phyloP scores from a whole-genome alignment of 2,888 invertebrate species.

The Lycaena phlaeas region DNA sequence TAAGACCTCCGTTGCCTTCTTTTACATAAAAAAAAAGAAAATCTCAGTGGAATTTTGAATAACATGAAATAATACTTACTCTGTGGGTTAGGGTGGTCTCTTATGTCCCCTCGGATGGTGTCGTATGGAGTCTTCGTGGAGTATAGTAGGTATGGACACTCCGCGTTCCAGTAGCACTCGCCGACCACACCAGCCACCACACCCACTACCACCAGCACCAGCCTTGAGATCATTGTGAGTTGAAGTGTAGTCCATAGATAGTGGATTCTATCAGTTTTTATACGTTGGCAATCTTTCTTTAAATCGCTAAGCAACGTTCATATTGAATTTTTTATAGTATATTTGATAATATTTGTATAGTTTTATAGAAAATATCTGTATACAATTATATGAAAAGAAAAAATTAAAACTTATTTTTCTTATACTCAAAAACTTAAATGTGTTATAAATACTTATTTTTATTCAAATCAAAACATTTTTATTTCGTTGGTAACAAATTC shows the following conservation, averaged over 20 bases:
- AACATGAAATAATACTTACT: slow-evolving; percentile 33
- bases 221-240: neutral
- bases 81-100: slow-evolving; percentile 33
- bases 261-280: slow-evolving; percentile 4
- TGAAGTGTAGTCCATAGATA: neutral
- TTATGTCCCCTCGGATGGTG: slow-evolving; percentile 44
- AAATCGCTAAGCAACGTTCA: neutral
- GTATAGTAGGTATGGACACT: slow-evolving; percentile 36
- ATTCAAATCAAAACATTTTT: too few species aligned
- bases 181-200: slow-evolving; percentile 21
- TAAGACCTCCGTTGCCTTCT: too few species aligned
- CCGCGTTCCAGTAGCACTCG: slow-evolving; percentile 43
- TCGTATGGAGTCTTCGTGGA: slow-evolving; percentile 54
- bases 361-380: too few species aligned
- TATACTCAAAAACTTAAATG: too few species aligned
- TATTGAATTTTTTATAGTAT: neutral
- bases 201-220: neutral
- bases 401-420: too few species aligned
- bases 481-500: too few species aligned
- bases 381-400: too few species aligned
- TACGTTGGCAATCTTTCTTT: neutral
- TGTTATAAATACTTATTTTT: too few species aligned
- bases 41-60: too few species aligned
- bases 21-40: too few species aligned
- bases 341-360: neutral